Conservation (phyloP, 2,113 vertebrate genomes). For the Corythaeola cristata region DNA sequence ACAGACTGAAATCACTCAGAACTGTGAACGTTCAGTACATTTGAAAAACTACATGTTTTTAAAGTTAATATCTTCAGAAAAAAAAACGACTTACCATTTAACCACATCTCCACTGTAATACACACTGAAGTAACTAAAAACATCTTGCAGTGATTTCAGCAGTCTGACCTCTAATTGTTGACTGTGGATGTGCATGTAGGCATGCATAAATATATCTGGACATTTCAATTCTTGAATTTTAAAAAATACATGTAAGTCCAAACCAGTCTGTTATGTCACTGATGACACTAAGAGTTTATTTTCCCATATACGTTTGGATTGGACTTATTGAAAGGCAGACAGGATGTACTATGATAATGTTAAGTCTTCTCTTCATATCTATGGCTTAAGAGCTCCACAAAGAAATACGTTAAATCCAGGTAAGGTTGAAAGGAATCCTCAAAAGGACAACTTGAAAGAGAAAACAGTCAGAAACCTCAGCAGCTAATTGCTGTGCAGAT, state of each 20-base stretch:
- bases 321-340: background rate
- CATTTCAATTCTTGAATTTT: background rate
- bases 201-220: background rate
- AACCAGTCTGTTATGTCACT: background rate
- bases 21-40: background rate
- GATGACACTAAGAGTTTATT: background rate
- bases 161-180: background rate
- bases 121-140: background rate
- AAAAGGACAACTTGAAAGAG: slow-evolving; percentile 15
- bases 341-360: background rate
- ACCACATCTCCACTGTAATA: background rate
- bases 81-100: background rate
- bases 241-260: background rate
- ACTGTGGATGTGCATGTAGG: background rate
- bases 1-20: background rate
- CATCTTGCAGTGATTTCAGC: background rate
- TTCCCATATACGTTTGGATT: background rate
- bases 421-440: background rate
- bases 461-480: slow-evolving; percentile 34
- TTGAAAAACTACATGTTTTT: background rate
- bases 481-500: background rate
- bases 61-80: background rate
- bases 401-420: background rate
- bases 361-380: background rate
- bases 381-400: background rate